Conservation (phyloP, 2,888 invertebrate genomes). For the Agrotis segetum region DNA sequence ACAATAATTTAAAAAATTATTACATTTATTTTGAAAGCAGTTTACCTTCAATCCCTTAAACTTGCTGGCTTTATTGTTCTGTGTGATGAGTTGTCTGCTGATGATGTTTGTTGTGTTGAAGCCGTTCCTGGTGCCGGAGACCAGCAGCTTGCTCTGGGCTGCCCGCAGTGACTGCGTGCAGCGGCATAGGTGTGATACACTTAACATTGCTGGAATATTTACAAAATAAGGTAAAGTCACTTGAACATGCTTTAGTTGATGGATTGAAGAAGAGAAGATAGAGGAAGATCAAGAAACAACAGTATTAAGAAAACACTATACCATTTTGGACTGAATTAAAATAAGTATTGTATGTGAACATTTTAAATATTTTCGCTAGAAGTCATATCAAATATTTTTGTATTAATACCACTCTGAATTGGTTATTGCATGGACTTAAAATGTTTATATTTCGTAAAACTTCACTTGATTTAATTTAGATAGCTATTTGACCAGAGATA, state of each 20-base stretch:
- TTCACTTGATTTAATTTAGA: neutral
- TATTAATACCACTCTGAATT: neutral
- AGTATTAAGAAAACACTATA: too few species aligned
- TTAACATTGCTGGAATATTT: conserved; percentile 78
- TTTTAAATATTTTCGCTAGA: neutral
- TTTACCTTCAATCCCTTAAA: conserved; percentile 63
- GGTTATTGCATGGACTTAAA: neutral
- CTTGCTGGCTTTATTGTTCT: conserved; percentile 66
- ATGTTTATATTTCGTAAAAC: neutral
- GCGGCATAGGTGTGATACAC: conserved; percentile 78
- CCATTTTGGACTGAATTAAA: too few species aligned
- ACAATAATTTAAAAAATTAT: too few species aligned
- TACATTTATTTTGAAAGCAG: too few species aligned
- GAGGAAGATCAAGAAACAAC: too few species aligned
- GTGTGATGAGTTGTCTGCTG: conserved; percentile 77
- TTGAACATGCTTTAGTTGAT: too few species aligned
- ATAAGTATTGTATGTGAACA: too few species aligned
- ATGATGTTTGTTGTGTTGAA: conserved; percentile 69
- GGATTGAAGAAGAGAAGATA: too few species aligned
- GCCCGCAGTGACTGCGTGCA: conserved; percentile 74
- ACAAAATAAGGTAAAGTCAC: neutral
- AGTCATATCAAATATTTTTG: neutral
- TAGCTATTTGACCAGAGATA: neutral
- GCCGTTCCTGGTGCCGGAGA: conserved; percentile 69
- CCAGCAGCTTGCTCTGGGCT: conserved; percentile 71